Percentiles rank a stretch among this genome's conserved stretches.
phyloP scores from a whole-genome alignment of 2,113 vertebrate genomes.

The Pseudopodoces humilis region DNA sequence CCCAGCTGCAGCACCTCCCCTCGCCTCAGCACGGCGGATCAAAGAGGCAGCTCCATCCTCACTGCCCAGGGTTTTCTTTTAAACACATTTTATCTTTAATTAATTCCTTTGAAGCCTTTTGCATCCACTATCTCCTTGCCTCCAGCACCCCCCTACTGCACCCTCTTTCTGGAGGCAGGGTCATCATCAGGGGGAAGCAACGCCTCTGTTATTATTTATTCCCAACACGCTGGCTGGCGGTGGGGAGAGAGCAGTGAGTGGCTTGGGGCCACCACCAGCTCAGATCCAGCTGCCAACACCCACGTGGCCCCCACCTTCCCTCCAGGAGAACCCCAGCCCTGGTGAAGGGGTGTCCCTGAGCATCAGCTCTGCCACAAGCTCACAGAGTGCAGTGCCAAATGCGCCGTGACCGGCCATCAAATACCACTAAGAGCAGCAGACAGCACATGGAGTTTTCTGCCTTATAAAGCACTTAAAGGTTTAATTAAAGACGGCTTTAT shows the following conservation, averaged over 20 bases:
- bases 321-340: background rate
- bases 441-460: constrained; percentile 14
- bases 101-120: constrained; percentile 59
- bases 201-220: background rate
- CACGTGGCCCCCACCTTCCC: background rate
- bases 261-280: background rate
- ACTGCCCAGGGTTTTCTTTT: constrained; percentile 5
- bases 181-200: background rate
- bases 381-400: background rate
- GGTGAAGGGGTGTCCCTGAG: background rate
- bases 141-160: background rate
- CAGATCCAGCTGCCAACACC: background rate
- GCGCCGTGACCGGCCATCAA: rapidly evolving
- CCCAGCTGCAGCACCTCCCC: rapidly evolving
- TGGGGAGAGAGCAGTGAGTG: rapidly evolving
- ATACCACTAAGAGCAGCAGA: constrained; percentile 15
- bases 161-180: background rate
- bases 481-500: constrained; percentile 62
- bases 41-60: background rate
- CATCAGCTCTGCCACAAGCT: background rate
- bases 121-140: background rate
- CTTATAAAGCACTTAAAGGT: constrained; percentile 61
- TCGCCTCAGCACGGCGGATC: background rate
- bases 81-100: constrained; percentile 55
- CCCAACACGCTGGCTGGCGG: rapidly evolving